A percentile compares a stretch with the other conserved stretches of the same genome.
Evolutionary conservation across 2,888 invertebrate genomes (phyloP).

Genomic region (Carabus problematicus): DNA sequence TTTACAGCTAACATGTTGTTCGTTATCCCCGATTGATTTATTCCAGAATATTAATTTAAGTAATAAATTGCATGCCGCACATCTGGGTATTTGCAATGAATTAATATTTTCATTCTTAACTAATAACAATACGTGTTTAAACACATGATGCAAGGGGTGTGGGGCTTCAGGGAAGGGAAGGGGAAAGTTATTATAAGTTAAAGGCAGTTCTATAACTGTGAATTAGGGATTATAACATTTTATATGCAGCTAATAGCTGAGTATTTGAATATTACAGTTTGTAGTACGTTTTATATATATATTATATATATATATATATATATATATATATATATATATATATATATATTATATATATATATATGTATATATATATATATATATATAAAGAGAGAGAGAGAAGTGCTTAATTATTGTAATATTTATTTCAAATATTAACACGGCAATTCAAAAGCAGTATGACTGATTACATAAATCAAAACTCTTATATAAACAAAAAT

Average conservation of each 20-base stretch:
- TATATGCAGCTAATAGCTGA: slow-evolving; percentile 2
- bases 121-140: slow-evolving; percentile 5
- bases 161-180: not conserved
- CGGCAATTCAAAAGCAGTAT: too few species aligned
- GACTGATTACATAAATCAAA: not conserved
- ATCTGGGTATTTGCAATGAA: too few species aligned
- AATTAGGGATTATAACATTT: slow-evolving; percentile 36
- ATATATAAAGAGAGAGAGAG: too few species aligned
- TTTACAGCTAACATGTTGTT: slow-evolving; percentile 32
- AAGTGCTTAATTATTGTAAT: not conserved
- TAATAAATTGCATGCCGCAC: too few species aligned
- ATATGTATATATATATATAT: too few species aligned
- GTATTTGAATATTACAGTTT: too few species aligned
- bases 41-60: slow-evolving; percentile 20
- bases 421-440: not conserved
- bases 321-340: too few species aligned
- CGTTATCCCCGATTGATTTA: slow-evolving; percentile 30
- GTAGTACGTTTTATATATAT: too few species aligned
- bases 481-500: not conserved
- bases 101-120: too few species aligned
- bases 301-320: too few species aligned
- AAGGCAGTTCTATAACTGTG: slow-evolving; percentile 33
- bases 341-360: too few species aligned
- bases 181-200: slow-evolving; percentile 12
- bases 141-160: slow-evolving; percentile 11